phyloP scores from a whole-genome alignment of 2,797 vertebrate genomes.

The Atherinosoma microstoma region DNA sequence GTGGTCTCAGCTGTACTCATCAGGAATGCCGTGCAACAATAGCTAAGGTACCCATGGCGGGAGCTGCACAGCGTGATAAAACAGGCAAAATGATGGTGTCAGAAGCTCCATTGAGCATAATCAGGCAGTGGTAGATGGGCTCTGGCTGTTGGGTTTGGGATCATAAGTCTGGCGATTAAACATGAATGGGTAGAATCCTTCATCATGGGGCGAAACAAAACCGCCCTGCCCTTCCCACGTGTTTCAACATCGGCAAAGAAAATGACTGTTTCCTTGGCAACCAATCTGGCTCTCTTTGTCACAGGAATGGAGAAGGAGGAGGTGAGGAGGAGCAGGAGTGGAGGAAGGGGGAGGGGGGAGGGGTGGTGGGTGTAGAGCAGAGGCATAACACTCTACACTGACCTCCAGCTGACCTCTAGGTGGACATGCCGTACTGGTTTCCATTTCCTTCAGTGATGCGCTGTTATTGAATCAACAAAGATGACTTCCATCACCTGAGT shows the following conservation, averaged over 20 bases:
- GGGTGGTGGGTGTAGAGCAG: constrained; percentile 32
- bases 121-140: constrained; percentile 74
- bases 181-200: constrained; percentile 79
- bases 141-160: constrained; percentile 61
- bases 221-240: constrained; percentile 75
- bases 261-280: constrained; percentile 82
- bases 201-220: constrained; percentile 79
- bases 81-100: constrained; percentile 69
- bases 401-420: constrained; percentile 79
- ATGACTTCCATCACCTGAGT: not conserved
- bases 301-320: constrained; percentile 66
- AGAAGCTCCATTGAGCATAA: constrained; percentile 78
- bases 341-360: constrained; percentile 15
- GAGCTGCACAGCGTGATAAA: constrained; percentile 71
- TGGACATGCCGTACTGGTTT: constrained; percentile 61
- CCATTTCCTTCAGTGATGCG: constrained; percentile 49
- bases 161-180: constrained; percentile 79
- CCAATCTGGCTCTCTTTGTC: constrained; percentile 79
- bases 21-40: constrained; percentile 64
- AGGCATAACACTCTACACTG: constrained; percentile 67
- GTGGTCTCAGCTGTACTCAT: constrained; percentile 75
- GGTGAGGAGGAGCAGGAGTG: constrained; percentile 24
- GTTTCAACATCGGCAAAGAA: constrained; percentile 71
- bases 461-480: constrained; percentile 23
- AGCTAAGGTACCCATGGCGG: constrained; percentile 64